Conservation (phyloP, 2,113 vertebrate species). For the Hippocampus abdominalis region DNA sequence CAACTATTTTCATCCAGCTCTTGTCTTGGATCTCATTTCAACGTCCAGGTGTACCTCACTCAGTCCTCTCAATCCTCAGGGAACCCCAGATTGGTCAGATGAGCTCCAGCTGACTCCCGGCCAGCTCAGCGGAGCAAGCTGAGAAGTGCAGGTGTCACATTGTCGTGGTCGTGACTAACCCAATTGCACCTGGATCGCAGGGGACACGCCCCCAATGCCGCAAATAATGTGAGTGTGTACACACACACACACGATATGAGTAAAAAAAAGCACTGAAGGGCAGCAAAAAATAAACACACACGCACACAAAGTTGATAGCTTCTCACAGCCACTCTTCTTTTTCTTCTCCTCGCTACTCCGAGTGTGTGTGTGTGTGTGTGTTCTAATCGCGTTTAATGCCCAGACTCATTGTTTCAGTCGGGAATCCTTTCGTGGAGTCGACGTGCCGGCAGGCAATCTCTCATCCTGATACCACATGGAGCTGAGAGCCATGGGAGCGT, state of each 20-base stretch:
- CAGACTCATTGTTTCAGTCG: constrained; percentile 70
- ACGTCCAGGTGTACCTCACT: not conserved
- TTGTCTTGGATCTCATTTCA: not conserved
- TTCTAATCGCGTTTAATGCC: constrained; percentile 71
- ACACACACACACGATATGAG: constrained; percentile 11
- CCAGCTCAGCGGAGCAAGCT: constrained; percentile 56
- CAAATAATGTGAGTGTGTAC: constrained; percentile 21
- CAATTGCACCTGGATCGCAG: constrained; percentile 61
- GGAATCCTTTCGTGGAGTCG: constrained; percentile 65
- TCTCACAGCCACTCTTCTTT: not conserved
- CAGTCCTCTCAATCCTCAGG: constrained; percentile 38
- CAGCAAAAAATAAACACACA: not conserved
- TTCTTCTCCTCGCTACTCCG: not conserved
- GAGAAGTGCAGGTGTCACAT: constrained; percentile 67
- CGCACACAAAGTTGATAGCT: not conserved
- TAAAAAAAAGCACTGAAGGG: not conserved
- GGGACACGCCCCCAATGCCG: constrained; percentile 27
- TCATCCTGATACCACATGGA: constrained; percentile 67
- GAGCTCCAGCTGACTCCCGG: constrained; percentile 61
- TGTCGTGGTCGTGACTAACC: constrained; percentile 69
- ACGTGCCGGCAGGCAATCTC: constrained; percentile 68
- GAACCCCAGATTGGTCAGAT: constrained; percentile 43
- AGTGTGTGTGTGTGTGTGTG: constrained; percentile 28
- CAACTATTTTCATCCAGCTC: not conserved
- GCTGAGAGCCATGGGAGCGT: constrained; percentile 62